A percentile compares a stretch with the other conserved stretches of the same genome.
Conservation (phyloP, 2,113 vertebrate species). For the Pluvianellus socialis region DNA sequence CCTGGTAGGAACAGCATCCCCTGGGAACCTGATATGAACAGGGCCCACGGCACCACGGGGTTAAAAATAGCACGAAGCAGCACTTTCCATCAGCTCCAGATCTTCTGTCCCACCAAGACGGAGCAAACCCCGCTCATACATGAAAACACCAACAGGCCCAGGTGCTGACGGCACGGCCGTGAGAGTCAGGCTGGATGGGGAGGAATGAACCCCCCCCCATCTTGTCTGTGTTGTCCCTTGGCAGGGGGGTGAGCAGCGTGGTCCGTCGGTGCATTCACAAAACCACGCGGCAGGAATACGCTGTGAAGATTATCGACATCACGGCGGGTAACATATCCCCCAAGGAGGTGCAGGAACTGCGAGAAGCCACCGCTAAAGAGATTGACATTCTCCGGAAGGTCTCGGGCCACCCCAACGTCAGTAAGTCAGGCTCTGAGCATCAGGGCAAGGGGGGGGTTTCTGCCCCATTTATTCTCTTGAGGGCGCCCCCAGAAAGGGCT, state of each 20-base stretch:
- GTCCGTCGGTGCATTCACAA: constrained; percentile 93
- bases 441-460: not conserved
- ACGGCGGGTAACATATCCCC: constrained; percentile 87
- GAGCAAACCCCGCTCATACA: not conserved
- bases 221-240: not conserved
- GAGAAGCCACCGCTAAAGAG: constrained; percentile 88
- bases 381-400: constrained; percentile 94
- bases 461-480: not conserved
- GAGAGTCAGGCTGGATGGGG: not conserved
- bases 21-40: not conserved
- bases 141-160: not conserved
- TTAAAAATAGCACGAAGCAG: constrained; percentile 10
- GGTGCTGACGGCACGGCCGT: accelerated
- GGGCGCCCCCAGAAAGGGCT: not conserved
- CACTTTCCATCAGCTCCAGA: not conserved
- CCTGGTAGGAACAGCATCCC: not conserved
- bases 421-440: constrained; percentile 74
- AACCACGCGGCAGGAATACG: constrained; percentile 82
- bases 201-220: not conserved
- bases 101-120: not conserved
- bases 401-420: constrained; percentile 88
- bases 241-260: constrained; percentile 94
- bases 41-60: not conserved
- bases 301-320: constrained; percentile 96
- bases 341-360: constrained; percentile 86